These are phyloP conservation scores for Chelonoidis abingdonii DNA, from an alignment of 2,113 vertebrate species.

Conservation along the genomic window DNA sequence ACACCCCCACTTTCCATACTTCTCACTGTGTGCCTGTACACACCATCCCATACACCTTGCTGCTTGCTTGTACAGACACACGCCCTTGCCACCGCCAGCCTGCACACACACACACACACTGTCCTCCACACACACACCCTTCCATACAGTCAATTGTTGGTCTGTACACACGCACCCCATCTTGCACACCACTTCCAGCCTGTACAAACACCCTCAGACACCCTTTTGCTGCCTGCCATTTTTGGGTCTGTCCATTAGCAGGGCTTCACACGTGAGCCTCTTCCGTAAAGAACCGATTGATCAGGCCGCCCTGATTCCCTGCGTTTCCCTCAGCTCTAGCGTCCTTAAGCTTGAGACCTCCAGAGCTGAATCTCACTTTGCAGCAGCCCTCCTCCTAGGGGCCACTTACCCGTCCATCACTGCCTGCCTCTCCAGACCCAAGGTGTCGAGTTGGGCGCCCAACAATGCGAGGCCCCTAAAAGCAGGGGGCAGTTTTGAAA, in stretches of 20 bases:
- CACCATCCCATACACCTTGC: not conserved
- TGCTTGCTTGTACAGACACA: not conserved
- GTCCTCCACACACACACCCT: not conserved
- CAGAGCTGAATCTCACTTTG: not conserved
- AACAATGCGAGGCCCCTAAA: not conserved
- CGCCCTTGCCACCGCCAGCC: not conserved
- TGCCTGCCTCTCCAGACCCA: too few relatives aligned
- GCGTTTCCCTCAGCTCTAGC: not conserved
- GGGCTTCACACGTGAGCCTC: not conserved
- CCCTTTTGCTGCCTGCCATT: accelerated
- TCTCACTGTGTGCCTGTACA: not conserved
- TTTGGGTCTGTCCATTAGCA: not conserved
- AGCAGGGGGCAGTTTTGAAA: not conserved
- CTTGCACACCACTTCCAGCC: not conserved
- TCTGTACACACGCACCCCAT: too few relatives aligned
- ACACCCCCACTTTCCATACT: not conserved
- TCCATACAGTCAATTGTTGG: not conserved
- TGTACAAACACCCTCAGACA: not conserved
- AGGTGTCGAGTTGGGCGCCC: too few relatives aligned
- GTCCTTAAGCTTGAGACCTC: accelerated
- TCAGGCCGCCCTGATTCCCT: not conserved
- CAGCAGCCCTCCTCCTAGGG: not conserved
- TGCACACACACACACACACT: not conserved
- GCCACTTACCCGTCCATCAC: not conserved
- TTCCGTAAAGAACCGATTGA: conserved; percentile 44